These are phyloP conservation scores for Eulemur coronatus DNA, from an alignment of 2,797 vertebrate species.

Conservation along the genomic window DNA sequence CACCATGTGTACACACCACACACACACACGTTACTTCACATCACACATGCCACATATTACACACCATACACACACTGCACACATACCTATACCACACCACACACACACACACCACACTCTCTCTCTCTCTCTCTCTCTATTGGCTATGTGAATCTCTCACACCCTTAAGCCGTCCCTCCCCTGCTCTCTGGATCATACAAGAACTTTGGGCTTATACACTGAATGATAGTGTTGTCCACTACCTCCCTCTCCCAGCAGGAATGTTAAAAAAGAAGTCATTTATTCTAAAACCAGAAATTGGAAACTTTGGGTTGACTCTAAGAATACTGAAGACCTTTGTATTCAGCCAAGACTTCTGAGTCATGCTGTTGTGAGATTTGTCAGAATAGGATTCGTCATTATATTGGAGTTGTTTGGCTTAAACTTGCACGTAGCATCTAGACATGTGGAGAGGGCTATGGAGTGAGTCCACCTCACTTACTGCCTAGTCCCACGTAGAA, in stretches of 20 bases:
- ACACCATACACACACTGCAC: neutral
- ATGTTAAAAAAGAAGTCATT: neutral
- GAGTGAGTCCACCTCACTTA: neutral
- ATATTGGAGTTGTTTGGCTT: neutral
- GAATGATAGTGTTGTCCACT: neutral
- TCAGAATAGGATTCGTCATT: neutral
- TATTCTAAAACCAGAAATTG: neutral
- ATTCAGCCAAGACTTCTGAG: neutral
- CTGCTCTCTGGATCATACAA: neutral
- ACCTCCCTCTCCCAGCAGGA: neutral
- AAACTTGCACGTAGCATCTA: neutral
- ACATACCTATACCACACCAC: neutral
- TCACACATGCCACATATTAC: neutral
- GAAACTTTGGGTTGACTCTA: neutral
- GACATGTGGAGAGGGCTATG: neutral
- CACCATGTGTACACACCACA: neutral
- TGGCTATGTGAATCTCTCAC: neutral
- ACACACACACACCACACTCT: neutral
- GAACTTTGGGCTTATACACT: neutral
- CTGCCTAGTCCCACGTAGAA: slow-evolving; percentile 34
- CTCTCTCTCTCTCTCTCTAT: neutral
- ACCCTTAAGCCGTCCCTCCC: neutral
- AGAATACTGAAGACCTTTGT: neutral
- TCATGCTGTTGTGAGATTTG: neutral
- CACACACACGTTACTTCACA: neutral